Conservation (phyloP, 1,140 invertebrate species). For the Arctopsyche grandis region DNA sequence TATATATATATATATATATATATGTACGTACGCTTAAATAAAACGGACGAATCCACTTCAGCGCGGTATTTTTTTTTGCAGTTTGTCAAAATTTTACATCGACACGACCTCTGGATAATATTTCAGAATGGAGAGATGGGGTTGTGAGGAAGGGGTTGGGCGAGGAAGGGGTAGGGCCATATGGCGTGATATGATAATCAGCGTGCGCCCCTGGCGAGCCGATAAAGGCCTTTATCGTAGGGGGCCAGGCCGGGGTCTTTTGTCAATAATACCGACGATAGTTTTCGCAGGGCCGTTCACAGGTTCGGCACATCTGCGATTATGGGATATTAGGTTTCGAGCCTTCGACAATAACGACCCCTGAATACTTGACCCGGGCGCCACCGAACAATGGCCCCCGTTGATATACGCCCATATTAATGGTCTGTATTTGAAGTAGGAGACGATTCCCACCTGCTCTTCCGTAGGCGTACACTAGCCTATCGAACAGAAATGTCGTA, state of each 20-base stretch:
- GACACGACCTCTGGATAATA: background rate
- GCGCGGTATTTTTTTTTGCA: too few relatives aligned
- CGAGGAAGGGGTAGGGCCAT: conserved; percentile 5
- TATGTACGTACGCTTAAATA: too few relatives aligned
- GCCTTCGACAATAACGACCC: background rate
- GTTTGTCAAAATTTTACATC: background rate
- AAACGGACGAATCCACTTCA: too few relatives aligned
- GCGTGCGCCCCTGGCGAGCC: conserved; percentile 21
- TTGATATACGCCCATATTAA: background rate
- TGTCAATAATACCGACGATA: conserved; percentile 14
- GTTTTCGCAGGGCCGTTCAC: conserved; percentile 9
- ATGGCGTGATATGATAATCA: conserved; percentile 47
- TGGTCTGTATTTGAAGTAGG: background rate
- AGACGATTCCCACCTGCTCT: too few relatives aligned
- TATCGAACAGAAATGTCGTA: background rate
- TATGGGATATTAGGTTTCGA: conserved; percentile 5
- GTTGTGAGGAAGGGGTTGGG: background rate
- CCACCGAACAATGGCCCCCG: background rate
- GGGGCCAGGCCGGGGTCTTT: conserved; percentile 7
- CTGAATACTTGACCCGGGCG: background rate
- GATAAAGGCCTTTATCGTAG: conserved; percentile 34
- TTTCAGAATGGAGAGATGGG: background rate
- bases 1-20: too few relatives aligned
- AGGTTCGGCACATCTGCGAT: conserved; percentile 21
- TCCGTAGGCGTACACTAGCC: too few relatives aligned